Evolutionary conservation across 2,797 vertebrate species (phyloP), one percentile per base, ranked within the genome.

Genomic region (Alectoris magna): DNA sequence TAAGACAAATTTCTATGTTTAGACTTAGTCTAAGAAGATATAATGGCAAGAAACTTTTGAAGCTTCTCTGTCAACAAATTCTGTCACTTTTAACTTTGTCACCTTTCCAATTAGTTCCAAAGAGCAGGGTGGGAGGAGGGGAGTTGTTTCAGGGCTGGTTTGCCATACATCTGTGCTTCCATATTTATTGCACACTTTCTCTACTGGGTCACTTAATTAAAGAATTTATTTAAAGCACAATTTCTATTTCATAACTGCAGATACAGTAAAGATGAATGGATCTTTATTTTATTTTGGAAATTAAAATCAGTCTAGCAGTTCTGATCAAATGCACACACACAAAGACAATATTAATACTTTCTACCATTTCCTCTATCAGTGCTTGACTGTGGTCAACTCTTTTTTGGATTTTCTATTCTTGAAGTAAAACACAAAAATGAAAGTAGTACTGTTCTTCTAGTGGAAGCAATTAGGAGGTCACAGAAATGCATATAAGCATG

Each of bases 101-200:
- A 12, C 9, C 10, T 72, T 84, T 67, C 10, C 6, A n/a, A 1
- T 59, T 46, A 51, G 5, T 21, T 53, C 55, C 62, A 34, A 39
- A 5, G 8, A 41, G 18, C 11, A 56, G 11, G 15, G 27, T 53
- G 6, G 2, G 13, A 6, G 76, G 7, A 7, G 1, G 4, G 9
- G 18, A 13, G 24, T 74, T 48, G 3, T 14, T 74, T 55, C 69
- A 26, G 4, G 69, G 3, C 4, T 76, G 11, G 5, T 58, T 85
- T 38, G 9, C 49, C 17, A 41, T 70, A 67, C 19, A 63, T 27
- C 22, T 70, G 7, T 82, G 60, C 15, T 55, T 70, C 23, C 5
- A 3, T 43, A 22, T 62, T 58, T 70, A 51, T 5, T 63, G 21
- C 16, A 67, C 9, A 19, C 56, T n/a, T 70, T 34, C 3, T 83